Conservation (phyloP, 2,888 invertebrate genomes). For the Pegoplata infirma region DNA sequence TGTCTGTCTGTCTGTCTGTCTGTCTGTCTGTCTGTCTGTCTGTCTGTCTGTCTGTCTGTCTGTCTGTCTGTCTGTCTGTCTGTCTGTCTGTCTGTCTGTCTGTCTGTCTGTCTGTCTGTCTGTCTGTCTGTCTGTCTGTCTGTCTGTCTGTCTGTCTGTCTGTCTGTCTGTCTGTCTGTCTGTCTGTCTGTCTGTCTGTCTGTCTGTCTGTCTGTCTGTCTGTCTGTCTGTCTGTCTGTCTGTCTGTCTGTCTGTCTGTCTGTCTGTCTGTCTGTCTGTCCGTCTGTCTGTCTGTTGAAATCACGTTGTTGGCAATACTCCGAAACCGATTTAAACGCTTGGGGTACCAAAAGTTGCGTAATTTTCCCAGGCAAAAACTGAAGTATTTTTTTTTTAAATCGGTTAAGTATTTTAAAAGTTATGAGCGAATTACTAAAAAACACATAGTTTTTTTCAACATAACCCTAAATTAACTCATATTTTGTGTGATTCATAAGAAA, state of each 20-base stretch:
- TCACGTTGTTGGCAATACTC: too few relatives aligned
- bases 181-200: conserved; percentile 10
- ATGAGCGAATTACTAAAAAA: too few relatives aligned
- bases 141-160: conserved; percentile 2
- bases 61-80: conserved; percentile 4
- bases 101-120: conserved; percentile 4
- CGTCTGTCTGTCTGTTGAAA: too few relatives aligned
- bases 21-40: conserved; percentile 4
- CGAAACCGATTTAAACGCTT: too few relatives aligned
- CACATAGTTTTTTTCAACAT: too few relatives aligned
- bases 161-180: conserved; percentile 4
- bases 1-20: conserved; percentile 4
- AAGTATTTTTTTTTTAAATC: too few relatives aligned
- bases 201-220: conserved; percentile 21
- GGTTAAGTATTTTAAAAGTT: too few relatives aligned
- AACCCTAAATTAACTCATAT: too few relatives aligned
- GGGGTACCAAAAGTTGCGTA: too few relatives aligned
- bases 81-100: conserved; percentile 4
- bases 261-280: too few relatives aligned
- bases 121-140: conserved; percentile 2
- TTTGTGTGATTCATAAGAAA: too few relatives aligned
- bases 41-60: conserved; percentile 4
- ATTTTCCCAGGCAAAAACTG: too few relatives aligned
- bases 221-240: conserved; percentile 11
- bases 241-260: conserved; percentile 13